Evolutionary conservation across 2,113 vertebrate genomes (phyloP).

Genomic region (Anas platyrhynchos): DNA sequence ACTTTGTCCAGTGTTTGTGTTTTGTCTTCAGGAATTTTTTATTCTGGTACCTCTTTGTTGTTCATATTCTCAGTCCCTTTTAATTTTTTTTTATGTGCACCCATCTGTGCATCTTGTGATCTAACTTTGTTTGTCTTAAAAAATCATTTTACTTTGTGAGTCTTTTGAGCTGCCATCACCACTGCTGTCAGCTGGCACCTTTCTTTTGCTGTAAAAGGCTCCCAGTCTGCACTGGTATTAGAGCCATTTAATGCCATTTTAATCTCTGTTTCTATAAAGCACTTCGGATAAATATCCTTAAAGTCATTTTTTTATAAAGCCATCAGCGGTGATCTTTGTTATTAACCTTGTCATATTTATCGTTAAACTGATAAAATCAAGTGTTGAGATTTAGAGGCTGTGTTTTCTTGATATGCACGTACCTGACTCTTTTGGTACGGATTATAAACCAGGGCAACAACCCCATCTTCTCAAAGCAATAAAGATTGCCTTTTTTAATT

Average conservation of each 20-base stretch:
- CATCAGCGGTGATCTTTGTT: background rate
- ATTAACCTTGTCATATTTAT: background rate
- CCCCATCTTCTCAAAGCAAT: background rate
- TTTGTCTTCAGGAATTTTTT: background rate
- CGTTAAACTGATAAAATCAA: background rate
- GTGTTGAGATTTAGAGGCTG: background rate
- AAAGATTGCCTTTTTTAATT: background rate
- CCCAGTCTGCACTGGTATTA: background rate
- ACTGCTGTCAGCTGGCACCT: background rate
- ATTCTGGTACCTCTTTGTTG: background rate
- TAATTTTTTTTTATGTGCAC: background rate
- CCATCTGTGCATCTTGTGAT: background rate
- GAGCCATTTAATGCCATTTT: background rate
- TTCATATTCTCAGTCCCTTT: fast-evolving
- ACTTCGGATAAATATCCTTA: background rate
- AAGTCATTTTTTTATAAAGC: background rate
- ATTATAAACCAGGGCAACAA: background rate
- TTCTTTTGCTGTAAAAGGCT: background rate
- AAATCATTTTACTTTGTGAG: background rate
- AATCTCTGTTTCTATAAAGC: background rate
- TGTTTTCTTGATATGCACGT: background rate
- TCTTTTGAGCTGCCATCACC: background rate
- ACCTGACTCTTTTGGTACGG: background rate
- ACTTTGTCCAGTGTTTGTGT: background rate
- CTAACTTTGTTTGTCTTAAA: background rate